Evolutionary conservation across 2,113 vertebrate species (phyloP).

Genomic region (Xiphias gladius): DNA sequence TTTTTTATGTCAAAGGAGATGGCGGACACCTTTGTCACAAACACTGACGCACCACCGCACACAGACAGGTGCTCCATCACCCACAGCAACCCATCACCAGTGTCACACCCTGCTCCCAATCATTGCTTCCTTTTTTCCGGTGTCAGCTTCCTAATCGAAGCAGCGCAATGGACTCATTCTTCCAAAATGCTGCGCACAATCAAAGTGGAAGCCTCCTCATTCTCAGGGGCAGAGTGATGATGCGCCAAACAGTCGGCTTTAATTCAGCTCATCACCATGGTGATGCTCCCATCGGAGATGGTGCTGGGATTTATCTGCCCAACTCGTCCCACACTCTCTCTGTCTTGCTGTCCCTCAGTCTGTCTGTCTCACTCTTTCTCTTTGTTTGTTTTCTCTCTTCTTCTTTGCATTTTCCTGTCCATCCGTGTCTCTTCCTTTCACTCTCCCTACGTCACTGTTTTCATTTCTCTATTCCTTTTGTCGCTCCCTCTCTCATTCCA

Average conservation of each 20-base stretch:
- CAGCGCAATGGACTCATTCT: constrained; percentile 20
- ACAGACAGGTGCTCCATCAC: constrained; percentile 53
- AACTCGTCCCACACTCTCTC: constrained; percentile 16
- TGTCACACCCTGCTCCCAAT: not conserved
- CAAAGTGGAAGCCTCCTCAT: constrained; percentile 10
- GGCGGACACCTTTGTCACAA: constrained; percentile 4
- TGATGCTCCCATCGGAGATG: constrained; percentile 53
- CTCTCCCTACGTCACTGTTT: not conserved
- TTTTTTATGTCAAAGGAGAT: not conserved
- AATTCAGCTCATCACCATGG: constrained; percentile 68
- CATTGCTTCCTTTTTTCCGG: constrained; percentile 5
- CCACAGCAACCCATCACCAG: constrained; percentile 23
- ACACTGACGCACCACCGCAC: not conserved
- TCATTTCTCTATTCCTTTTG: not conserved
- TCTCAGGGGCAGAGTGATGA: constrained; percentile 35
- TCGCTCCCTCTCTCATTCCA: not conserved
- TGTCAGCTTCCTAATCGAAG: constrained; percentile 37
- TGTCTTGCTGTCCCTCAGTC: constrained; percentile 27
- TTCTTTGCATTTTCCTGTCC: not conserved
- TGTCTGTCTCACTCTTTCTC: constrained; percentile 16
- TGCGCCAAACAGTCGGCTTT: constrained; percentile 38
- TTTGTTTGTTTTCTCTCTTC: not conserved
- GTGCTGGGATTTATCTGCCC: constrained; percentile 34
- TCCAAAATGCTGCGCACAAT: constrained; percentile 27
- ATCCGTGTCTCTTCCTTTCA: not conserved